phyloP scores from a whole-genome alignment of 1,140 invertebrate genomes.

The Ctenoplectra terminalis region DNA sequence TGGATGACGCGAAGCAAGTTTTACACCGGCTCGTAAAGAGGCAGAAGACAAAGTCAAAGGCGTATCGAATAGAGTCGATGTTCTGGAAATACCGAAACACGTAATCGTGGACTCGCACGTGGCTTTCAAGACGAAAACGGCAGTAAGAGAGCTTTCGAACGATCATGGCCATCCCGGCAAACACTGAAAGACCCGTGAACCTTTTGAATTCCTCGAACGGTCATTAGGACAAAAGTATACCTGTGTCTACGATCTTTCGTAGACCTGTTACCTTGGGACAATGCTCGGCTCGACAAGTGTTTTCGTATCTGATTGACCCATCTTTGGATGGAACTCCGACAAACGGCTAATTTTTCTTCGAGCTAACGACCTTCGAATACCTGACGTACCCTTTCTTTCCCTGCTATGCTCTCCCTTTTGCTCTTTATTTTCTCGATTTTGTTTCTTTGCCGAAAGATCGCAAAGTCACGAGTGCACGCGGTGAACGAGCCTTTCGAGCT shows the following conservation, averaged over 20 bases:
- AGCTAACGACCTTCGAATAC: slow-evolving; percentile 77
- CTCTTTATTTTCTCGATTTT: slow-evolving; percentile 6
- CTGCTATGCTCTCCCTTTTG: background rate
- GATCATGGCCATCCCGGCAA: slow-evolving; percentile 19
- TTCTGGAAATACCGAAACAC: slow-evolving; percentile 2
- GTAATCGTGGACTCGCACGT: slow-evolving; percentile 6
- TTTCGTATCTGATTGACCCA: slow-evolving; percentile 81
- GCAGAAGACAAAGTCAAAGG: slow-evolving; percentile 1
- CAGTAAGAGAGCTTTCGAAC: slow-evolving; percentile 29
- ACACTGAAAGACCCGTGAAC: slow-evolving; percentile 27
- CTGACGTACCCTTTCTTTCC: slow-evolving; percentile 38
- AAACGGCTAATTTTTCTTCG: slow-evolving; percentile 79
- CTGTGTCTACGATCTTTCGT: slow-evolving; percentile 74
- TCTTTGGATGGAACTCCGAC: slow-evolving; percentile 69
- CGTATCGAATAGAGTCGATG: background rate
- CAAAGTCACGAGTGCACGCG: slow-evolving; percentile 12
- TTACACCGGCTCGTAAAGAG: no score
- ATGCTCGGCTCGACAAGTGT: slow-evolving; percentile 77
- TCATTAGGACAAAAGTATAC: slow-evolving; percentile 78
- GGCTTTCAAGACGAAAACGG: slow-evolving; percentile 44
- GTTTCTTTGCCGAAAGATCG: background rate
- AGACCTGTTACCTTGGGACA: slow-evolving; percentile 74
- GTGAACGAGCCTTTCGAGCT: background rate
- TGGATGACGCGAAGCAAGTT: background rate
- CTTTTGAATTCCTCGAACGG: slow-evolving; percentile 65